phyloP scores from a whole-genome alignment of 2,888 invertebrate species.

The Eupithecia centaureata region DNA sequence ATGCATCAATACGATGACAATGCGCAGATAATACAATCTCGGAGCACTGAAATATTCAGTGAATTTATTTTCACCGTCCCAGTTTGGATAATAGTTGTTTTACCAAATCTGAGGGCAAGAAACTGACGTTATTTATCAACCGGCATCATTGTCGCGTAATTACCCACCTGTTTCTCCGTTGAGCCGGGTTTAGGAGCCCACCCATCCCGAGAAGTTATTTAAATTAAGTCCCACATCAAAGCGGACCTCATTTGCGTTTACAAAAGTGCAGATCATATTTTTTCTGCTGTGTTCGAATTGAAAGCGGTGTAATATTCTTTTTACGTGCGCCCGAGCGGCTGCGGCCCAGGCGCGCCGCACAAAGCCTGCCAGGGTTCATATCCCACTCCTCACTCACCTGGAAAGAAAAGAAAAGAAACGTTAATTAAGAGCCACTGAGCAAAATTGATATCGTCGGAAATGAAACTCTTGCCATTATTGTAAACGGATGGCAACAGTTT shows the following conservation, averaged over 20 bases:
- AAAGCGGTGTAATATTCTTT: conserved; percentile 80
- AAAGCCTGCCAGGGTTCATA: conserved; percentile 74
- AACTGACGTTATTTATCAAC: conserved; percentile 41
- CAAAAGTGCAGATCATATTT: conserved; percentile 81
- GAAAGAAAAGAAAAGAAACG: conserved; percentile 82
- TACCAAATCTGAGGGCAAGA: conserved; percentile 25
- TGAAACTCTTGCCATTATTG: conserved; percentile 71
- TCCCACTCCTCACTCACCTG: conserved; percentile 81
- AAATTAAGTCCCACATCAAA: conserved; percentile 75
- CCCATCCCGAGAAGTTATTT: conserved; percentile 64
- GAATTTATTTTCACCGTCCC: conserved; percentile 34
- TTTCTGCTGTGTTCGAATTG: conserved; percentile 76
- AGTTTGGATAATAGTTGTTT: conserved; percentile 23
- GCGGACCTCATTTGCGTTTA: conserved; percentile 79
- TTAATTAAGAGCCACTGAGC: conserved; percentile 82
- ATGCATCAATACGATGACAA: conserved; percentile 47
- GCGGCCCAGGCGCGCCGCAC: conserved; percentile 59
- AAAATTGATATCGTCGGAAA: conserved; percentile 79
- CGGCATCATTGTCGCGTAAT: conserved; percentile 53
- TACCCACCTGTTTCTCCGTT: conserved; percentile 50
- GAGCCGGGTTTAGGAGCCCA: conserved; percentile 52
- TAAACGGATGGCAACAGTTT: conserved; percentile 70
- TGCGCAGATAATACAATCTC: conserved; percentile 40
- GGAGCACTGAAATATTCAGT: conserved; percentile 34
- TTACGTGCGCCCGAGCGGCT: conserved; percentile 63